phyloP scores from a whole-genome alignment of 1,140 invertebrate genomes.

The Lepeophtheirus salmonis region DNA sequence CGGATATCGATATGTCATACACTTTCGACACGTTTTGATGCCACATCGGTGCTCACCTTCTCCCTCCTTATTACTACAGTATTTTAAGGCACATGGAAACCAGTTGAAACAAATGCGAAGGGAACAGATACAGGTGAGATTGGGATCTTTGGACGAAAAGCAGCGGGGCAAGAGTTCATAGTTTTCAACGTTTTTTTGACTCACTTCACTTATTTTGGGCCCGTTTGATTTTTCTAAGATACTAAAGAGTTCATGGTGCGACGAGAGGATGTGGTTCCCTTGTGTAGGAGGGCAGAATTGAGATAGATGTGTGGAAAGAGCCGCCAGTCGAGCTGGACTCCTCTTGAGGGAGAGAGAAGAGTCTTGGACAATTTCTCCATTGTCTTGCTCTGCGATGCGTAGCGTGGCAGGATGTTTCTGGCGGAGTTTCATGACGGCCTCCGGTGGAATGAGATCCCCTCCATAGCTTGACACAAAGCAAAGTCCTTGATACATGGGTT shows the following conservation, averaged over 20 bases:
- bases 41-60: constrained; percentile 60
- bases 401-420: constrained; percentile 11
- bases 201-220: background rate
- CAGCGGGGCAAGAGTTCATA: background rate
- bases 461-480: constrained; percentile 12
- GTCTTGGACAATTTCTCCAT: constrained; percentile 5
- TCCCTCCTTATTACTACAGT: constrained; percentile 55
- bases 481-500: constrained; percentile 1
- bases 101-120: constrained; percentile 63
- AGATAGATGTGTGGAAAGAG: constrained; percentile 19
- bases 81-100: constrained; percentile 85
- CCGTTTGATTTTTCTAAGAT: background rate
- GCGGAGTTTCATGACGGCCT: constrained; percentile 17
- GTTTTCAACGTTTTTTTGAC: background rate
- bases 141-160: background rate
- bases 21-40: constrained; percentile 80
- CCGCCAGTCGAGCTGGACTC: background rate
- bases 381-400: constrained; percentile 13
- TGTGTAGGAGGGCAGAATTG: constrained; percentile 19
- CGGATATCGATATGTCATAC: constrained; percentile 63
- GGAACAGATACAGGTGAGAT: constrained; percentile 44
- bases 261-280: background rate
- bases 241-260: background rate
- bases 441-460: constrained; percentile 10
- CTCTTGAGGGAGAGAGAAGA: background rate